Conservation (phyloP, 2,113 vertebrate species). For the Jaculus jaculus region DNA sequence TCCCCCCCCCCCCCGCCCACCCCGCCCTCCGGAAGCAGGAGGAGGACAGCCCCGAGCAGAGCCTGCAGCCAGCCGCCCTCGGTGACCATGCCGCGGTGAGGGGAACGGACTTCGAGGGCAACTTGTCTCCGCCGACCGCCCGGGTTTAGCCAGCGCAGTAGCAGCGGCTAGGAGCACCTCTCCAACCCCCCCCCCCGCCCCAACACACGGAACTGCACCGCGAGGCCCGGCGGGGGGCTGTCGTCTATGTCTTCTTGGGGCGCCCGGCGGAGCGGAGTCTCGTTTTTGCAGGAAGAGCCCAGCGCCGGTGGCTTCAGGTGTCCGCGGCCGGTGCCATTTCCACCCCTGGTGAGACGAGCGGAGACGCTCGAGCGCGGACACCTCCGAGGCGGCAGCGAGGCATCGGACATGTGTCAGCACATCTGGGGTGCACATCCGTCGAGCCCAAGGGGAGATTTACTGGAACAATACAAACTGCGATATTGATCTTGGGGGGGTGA, state of each 20-base stretch:
- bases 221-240: conserved; percentile 76
- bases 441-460: conserved; percentile 89
- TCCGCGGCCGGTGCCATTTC: conserved; percentile 52
- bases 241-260: conserved; percentile 87
- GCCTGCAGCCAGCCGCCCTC: conserved; percentile 43
- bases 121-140: conserved; percentile 68
- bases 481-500: conserved; percentile 87
- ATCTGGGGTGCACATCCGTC: conserved; percentile 91
- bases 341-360: conserved; percentile 14
- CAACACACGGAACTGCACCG: conserved; percentile 44
- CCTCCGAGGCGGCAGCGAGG: conserved; percentile 75
- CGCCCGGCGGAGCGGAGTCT: conserved; percentile 82
- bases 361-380: conserved; percentile 80
- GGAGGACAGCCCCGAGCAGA: conserved; percentile 4
- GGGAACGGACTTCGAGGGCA: conserved; percentile 80
- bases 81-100: conserved; percentile 80
- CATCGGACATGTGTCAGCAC: conserved; percentile 92
- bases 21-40: conserved; percentile 51
- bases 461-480: conserved; percentile 88
- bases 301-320: conserved; percentile 76
- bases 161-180: conserved; percentile 67
- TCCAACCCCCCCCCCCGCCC: too few species aligned
- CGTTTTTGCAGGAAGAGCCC: conserved; percentile 78
- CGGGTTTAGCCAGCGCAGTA: conserved; percentile 68
- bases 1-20: not conserved